Conservation (phyloP, 35 echinoderm and acorn worm genomes). For the Anneissia japonica region DNA sequence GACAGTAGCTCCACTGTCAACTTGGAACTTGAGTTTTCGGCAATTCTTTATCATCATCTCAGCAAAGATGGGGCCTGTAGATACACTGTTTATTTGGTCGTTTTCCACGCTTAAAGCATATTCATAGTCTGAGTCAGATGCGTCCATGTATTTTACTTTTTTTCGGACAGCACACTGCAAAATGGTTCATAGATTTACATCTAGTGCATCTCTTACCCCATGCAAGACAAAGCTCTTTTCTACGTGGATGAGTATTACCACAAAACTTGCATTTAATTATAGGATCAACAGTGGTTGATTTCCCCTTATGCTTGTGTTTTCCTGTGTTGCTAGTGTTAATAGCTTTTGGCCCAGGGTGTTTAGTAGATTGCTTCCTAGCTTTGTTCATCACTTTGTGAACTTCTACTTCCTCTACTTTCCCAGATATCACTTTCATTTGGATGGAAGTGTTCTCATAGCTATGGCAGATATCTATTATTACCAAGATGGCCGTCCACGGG, state of each 20-base stretch:
- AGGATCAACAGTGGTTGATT: not conserved
- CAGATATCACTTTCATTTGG: no score
- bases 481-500: no score
- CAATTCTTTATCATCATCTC: not conserved
- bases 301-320: not conserved
- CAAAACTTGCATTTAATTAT: conserved; percentile 23
- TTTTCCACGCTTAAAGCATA: not conserved
- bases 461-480: no score
- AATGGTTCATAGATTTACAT: conserved; percentile 5
- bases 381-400: not conserved
- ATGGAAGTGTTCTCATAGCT: no score
- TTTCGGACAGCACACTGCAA: not conserved
- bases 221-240: not conserved
- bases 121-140: not conserved
- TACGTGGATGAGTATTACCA: not conserved
- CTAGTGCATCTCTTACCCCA: conserved; percentile 3
- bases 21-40: not conserved
- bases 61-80: not conserved
- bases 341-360: not conserved
- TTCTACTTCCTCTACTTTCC: not conserved
- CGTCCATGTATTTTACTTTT: not conserved
- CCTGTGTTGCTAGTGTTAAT: not conserved
- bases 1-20: conserved; percentile 20
- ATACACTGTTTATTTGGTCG: not conserved
- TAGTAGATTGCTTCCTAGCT: not conserved